Base-by-base conservation (phyloP, 2,113 vertebrate species). In the Crotalus viridis region DNA sequence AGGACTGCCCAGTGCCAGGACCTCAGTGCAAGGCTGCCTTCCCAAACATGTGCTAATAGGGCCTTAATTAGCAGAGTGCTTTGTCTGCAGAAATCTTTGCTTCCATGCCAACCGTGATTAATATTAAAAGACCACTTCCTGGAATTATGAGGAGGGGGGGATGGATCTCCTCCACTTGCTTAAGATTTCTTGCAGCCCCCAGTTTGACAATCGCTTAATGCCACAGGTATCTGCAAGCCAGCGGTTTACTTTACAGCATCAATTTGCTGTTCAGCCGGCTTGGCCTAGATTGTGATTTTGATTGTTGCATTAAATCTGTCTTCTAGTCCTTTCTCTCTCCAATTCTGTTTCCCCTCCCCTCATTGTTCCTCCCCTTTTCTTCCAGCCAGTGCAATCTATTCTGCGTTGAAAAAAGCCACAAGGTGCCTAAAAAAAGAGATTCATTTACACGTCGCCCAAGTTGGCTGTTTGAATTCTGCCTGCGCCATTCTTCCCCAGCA, bases 181-280 rank as follows among this genome's bases (percentile, higher is more conserved):
- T 12, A 3, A 33, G 94, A 4, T 91, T 95, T 90, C 12, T 94
- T 93, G 95, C 94, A 51, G 92, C 94, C 92, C 85, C 51, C 46
- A 0, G 89, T 61, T 86, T 86, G 5, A 0, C 64, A 93, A 81
- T 2, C 28, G 89, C 61, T 93, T 93, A 91, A 87, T 90, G 0
- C 90, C 94, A 96, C 95, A 94, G 89, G 94, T 87, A 94, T 89
- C 91, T 90, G 54, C 6, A 1, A 69, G 94, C 97, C 97, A 96
- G 51, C 88, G 52, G 91, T 92, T 56, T 93, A 93, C 96, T 96
- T 96, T 89, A 96, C 93, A 87, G 24, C 89, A 95, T 96, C 93
- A 93, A 95, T 95, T 93, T 94, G 93, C 93, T 93, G 90, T 89
- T 10, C 89, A 90, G 91, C 87, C 94, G 64, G 94, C 93, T 90